Base-by-base conservation (phyloP, 2,888 invertebrate genomes). In the Sphaeridia pumilis region DNA sequence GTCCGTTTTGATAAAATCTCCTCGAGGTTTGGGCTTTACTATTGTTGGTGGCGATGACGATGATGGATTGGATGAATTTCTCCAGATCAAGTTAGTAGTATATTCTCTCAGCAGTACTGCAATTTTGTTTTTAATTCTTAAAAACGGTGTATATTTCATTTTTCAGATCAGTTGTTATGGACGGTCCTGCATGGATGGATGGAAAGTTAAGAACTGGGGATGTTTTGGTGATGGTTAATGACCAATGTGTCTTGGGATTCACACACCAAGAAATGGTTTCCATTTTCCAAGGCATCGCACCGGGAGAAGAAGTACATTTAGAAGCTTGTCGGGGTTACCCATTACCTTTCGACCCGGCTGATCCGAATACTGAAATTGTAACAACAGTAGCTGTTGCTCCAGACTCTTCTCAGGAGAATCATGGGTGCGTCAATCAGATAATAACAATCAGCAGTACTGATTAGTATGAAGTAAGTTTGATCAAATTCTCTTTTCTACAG, bases 321-420 rank as follows among this genome's bases (percentile, higher is more conserved):
- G 89, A 90, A 70, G 84, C 95, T 0, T 95, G 95, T 67, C 79
- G 97, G 55, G 97, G 97, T 2, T 97, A 98, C 72, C 85, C 92
- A 0, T 73, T 98, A 49, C 88, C 94, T 0, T 93, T 94, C 69
- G 94, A 97, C 73, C 92, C 93, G 0, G 87, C 89, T 66, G 93
- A 94, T 74, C 93, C 93, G 0, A 90, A 94, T 70, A 94, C 90
- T 0, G 87, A 94, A 69, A 90, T 95, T 34, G 84, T 95, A 2
- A 93, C 93, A 14, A 93, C 93, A 0, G 80, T 93, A 57, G 94
- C 94, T 0, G 93, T 94, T 14, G 65, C 60, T 21, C 63, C 62
- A 1, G 24, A 47, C 24, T 53, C 46, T 43, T 49, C 17, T 14
- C 57, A 57, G 10, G 60, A n/a, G n/a, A n/a, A 55, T 58, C 58